Percentiles rank a stretch among this genome's conserved stretches.
These are phyloP conservation scores for Ceratina calcarata DNA, from an alignment of 1,140 invertebrate genomes.

Conservation along the genomic window DNA sequence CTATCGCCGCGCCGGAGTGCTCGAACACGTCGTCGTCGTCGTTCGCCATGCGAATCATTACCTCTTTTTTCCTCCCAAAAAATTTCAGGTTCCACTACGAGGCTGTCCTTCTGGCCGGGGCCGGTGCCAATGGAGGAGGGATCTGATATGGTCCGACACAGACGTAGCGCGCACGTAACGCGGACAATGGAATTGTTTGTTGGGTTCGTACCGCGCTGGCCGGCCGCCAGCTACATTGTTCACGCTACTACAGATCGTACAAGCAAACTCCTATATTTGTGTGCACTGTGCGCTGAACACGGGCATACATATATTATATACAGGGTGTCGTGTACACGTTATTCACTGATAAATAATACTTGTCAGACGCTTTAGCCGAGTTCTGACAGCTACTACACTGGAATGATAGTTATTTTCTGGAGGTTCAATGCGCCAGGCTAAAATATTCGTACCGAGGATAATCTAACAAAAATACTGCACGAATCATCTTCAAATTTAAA, in stretches of 20 bases:
- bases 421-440: no score
- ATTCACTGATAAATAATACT: no score
- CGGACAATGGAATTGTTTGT: constrained; percentile 68
- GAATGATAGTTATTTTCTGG: no score
- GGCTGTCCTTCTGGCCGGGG: constrained; percentile 26
- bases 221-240: constrained; percentile 67
- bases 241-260: constrained; percentile 58
- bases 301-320: constrained; percentile 57
- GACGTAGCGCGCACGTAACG: constrained; percentile 36
- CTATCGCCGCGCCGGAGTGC: constrained; percentile 21
- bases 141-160: constrained; percentile 59
- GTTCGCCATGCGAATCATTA: no score
- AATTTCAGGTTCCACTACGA: constrained; percentile 59
- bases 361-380: no score
- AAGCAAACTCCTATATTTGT: constrained; percentile 50
- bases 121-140: constrained; percentile 22
- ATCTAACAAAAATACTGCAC: no score
- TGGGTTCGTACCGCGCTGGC: constrained; percentile 63
- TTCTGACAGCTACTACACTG: no score
- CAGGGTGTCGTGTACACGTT: constrained; percentile 18
- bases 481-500: no score
- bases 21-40: constrained; percentile 25
- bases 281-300: background rate
- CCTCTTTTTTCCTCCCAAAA: constrained; percentile 12
- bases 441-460: no score